phyloP scores from a whole-genome alignment of 2,797 vertebrate genomes.

The Gobio occitaniae region DNA sequence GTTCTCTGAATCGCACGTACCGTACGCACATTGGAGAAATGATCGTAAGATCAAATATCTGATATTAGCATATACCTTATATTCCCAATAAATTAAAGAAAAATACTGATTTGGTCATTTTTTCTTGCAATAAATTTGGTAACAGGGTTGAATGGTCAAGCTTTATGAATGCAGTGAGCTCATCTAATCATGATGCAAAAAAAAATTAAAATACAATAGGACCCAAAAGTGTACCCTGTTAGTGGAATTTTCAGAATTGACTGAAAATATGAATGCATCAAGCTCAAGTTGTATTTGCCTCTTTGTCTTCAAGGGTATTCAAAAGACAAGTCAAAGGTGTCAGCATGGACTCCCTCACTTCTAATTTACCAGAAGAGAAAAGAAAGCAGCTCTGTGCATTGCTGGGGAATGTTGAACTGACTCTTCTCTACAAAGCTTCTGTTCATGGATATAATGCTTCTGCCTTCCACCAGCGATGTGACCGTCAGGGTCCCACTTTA shows the following conservation, averaged over 20 bases:
- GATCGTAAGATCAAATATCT: background rate
- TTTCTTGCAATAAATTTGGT: background rate
- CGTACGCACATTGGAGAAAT: too few relatives aligned
- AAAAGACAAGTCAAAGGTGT: background rate
- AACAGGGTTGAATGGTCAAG: background rate
- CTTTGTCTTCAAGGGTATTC: background rate
- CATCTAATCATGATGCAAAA: background rate
- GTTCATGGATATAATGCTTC: constrained; percentile 61
- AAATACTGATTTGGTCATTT: background rate
- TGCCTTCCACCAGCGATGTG: constrained; percentile 71
- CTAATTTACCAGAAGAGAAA: constrained; percentile 45
- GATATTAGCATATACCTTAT: background rate
- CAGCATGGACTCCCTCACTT: background rate
- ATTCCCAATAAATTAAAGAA: background rate
- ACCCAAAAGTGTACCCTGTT: background rate
- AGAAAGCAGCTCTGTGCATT: constrained; percentile 53
- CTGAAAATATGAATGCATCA: background rate
- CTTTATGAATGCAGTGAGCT: background rate
- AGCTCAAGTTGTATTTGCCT: background rate
- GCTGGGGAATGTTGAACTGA: constrained; percentile 52
- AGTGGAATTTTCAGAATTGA: background rate
- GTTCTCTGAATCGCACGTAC: too few relatives aligned
- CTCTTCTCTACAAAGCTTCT: constrained; percentile 69
- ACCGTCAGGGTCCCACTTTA: constrained; percentile 64
- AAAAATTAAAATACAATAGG: background rate